These are phyloP conservation scores for Oceanites oceanicus DNA, from an alignment of 2,113 vertebrate species.

Conservation along the genomic window DNA sequence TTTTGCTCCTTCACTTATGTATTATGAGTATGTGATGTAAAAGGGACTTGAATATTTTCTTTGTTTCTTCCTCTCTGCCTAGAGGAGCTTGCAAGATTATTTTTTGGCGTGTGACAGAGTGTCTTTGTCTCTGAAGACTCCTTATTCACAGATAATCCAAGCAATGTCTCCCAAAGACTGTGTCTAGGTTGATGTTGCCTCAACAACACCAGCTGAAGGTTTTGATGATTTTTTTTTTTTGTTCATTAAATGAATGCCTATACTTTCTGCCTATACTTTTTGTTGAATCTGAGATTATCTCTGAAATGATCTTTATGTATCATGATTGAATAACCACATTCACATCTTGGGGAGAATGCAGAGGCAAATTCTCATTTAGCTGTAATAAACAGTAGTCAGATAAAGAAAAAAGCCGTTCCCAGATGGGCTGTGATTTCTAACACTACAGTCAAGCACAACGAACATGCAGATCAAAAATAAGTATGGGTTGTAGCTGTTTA, in stretches of 20 bases:
- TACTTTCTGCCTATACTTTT: neutral
- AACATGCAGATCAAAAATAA: neutral
- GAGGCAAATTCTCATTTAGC: neutral
- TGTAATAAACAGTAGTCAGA: neutral
- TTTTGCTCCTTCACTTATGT: conserved; percentile 8
- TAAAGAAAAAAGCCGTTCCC: neutral
- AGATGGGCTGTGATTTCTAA: neutral
- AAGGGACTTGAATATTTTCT: neutral
- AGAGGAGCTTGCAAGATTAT: neutral
- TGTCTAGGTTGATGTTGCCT: neutral
- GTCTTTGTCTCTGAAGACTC: neutral
- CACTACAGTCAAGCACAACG: neutral
- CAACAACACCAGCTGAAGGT: neutral
- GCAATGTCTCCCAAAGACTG: neutral
- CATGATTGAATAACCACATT: neutral
- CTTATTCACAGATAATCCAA: neutral
- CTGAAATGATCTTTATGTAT: neutral
- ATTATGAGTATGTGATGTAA: neutral
- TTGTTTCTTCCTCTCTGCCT: conserved; percentile 16
- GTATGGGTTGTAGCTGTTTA: neutral
- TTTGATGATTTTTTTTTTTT: neutral
- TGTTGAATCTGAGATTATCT: neutral
- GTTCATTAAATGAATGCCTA: neutral
- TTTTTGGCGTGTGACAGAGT: neutral
- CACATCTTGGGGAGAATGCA: neutral